phyloP scores from a whole-genome alignment of 2,797 vertebrate genomes.

The Sardinella longiceps region DNA sequence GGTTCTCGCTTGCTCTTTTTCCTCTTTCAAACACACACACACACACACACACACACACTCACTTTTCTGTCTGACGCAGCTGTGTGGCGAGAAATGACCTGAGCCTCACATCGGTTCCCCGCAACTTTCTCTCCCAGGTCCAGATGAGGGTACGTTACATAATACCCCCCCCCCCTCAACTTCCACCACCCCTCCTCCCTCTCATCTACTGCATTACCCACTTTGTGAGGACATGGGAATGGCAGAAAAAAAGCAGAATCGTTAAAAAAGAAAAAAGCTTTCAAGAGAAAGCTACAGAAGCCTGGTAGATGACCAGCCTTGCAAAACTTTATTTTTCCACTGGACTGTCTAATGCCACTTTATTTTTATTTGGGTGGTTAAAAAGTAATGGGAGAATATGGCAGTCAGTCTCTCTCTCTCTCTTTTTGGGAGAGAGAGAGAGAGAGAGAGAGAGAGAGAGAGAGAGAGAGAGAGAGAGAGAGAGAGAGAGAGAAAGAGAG shows the following conservation, averaged over 20 bases:
- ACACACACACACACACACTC: too few species aligned
- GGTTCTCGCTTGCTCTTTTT: not conserved
- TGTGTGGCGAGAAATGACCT: conserved; percentile 52
- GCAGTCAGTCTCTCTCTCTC: not conserved
- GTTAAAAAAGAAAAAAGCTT: not conserved
- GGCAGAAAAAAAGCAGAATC: not conserved
- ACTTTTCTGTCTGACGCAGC: conserved; percentile 34
- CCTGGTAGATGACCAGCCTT: not conserved
- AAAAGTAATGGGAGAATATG: not conserved
- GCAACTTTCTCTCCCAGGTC: not conserved
- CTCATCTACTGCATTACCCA: not conserved
- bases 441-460: not conserved
- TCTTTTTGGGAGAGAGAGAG: not conserved
- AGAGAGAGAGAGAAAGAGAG: not conserved
- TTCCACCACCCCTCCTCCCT: not conserved
- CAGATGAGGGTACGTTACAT: conserved; percentile 22
- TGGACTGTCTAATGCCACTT: conserved; percentile 3
- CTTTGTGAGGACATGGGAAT: conserved; percentile 17
- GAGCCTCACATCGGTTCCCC: not conserved
- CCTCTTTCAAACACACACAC: not conserved
- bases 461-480: not conserved
- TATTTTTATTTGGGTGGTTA: not conserved
- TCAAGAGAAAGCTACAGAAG: not conserved
- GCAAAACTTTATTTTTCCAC: conserved; percentile 10
- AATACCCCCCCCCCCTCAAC: not conserved